phyloP scores from a whole-genome alignment of 2,888 invertebrate genomes.

The Marasmarcha lunaedactyla region DNA sequence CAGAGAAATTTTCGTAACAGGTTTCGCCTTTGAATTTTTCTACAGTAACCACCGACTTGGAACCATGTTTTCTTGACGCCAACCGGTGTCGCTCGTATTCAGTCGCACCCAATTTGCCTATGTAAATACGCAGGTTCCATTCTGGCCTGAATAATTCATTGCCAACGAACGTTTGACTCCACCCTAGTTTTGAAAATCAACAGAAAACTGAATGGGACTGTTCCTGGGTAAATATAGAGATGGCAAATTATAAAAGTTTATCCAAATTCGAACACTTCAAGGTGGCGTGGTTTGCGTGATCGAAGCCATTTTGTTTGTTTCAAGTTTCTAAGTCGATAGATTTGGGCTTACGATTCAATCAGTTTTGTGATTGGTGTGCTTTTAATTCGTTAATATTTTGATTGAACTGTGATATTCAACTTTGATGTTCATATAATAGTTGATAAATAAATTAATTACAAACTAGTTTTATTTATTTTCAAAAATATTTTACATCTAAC shows the following conservation, averaged over 20 bases:
- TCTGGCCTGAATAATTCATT: conserved; percentile 64
- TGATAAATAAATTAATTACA: no score
- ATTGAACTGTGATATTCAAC: no score
- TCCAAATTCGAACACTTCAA: conserved; percentile 8
- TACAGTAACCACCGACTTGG: conserved; percentile 7
- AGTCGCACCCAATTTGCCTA: conserved; percentile 66
- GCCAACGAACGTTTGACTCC: conserved; percentile 51
- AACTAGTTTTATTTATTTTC: no score
- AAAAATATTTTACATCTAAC: no score
- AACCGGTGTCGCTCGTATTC: conserved; percentile 23
- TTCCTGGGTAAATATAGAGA: conserved; percentile 39
- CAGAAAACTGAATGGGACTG: conserved; percentile 36
- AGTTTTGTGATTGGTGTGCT: no score
- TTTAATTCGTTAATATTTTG: no score
- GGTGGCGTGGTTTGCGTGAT: not conserved
- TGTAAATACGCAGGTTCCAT: conserved; percentile 66
- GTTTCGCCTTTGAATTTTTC: conserved; percentile 2
- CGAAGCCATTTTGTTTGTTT: conserved; percentile 1
- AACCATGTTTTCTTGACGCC: conserved; percentile 13
- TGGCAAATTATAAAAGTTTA: conserved; percentile 38
- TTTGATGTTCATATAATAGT: no score
- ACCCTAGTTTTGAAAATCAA: conserved; percentile 55
- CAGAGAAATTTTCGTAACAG: no score
- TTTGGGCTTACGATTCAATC: not conserved
- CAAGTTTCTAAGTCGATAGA: not conserved